phyloP scores from a whole-genome alignment of 2,113 vertebrate genomes.

The Ictidomys tridecemlineatus region DNA sequence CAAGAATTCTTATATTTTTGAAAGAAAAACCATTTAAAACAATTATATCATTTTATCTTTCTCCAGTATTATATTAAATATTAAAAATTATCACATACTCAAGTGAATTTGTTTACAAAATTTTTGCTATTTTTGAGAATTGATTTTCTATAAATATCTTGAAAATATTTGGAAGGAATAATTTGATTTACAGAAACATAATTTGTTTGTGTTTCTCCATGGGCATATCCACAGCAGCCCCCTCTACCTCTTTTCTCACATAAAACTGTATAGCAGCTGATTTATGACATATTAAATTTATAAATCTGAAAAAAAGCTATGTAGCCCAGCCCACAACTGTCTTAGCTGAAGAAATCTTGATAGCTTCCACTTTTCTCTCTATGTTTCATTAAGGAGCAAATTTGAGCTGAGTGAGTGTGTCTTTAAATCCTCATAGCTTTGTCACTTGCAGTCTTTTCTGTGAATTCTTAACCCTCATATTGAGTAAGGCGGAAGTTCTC shows the following conservation, averaged over 20 bases:
- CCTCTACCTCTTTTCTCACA: not conserved
- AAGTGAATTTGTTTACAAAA: constrained; percentile 43
- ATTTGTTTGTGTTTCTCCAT: not conserved
- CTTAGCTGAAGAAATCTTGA: not conserved
- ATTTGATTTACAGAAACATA: not conserved
- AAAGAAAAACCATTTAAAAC: constrained; percentile 66
- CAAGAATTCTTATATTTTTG: constrained; percentile 64
- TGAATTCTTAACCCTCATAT: not conserved
- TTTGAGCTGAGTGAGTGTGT: not conserved
- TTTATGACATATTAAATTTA: not conserved
- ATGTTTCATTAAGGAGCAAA: not conserved
- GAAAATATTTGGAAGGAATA: not conserved
- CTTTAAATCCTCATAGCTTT: not conserved
- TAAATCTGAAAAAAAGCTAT: not conserved
- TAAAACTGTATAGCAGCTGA: not conserved
- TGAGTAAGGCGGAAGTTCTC: not conserved
- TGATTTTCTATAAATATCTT: constrained; percentile 40
- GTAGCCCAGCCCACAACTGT: not conserved
- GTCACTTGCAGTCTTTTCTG: not conserved
- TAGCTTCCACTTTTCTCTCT: not conserved
- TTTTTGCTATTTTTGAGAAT: constrained; percentile 26
- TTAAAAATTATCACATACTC: constrained; percentile 67
- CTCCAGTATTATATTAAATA: constrained; percentile 62
- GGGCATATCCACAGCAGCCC: not conserved
- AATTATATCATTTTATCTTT: constrained; percentile 77